Conservation (phyloP, 1,140 invertebrate genomes). For the Orchesella cincta region DNA sequence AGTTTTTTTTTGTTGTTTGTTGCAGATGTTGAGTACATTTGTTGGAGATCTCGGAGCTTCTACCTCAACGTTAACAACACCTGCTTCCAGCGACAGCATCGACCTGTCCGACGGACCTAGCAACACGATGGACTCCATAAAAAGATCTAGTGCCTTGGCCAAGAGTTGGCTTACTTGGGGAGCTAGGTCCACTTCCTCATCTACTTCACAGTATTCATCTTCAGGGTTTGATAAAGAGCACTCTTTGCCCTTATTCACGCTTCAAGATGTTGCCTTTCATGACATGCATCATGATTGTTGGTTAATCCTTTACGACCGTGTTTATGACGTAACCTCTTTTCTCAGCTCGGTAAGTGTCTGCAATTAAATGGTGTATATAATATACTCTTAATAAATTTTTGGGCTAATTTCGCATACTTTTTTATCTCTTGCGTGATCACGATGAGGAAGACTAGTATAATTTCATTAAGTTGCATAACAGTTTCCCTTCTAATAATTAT, state of each 20-base stretch:
- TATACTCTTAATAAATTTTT: too few relatives aligned
- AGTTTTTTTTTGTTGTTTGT: not conserved
- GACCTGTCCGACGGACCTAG: not conserved
- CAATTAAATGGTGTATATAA: not conserved
- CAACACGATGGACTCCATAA: not conserved
- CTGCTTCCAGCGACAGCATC: not conserved
- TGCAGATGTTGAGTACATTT: conserved; percentile 20
- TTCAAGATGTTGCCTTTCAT: conserved; percentile 62
- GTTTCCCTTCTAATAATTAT: too few relatives aligned
- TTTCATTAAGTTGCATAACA: too few relatives aligned
- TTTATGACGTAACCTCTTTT: conserved; percentile 67
- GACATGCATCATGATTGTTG: conserved; percentile 61
- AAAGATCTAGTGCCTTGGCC: not conserved
- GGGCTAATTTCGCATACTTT: not conserved
- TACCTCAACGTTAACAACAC: not conserved
- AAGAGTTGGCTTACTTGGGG: not conserved
- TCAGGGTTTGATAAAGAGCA: conserved; percentile 15
- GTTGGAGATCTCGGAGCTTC: not conserved
- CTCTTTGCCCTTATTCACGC: conserved; percentile 50
- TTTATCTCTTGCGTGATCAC: not conserved
- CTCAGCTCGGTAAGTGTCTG: conserved; percentile 58
- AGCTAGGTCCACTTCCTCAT: conserved; percentile 27
- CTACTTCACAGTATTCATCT: conserved; percentile 42
- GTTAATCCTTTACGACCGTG: conserved; percentile 63
- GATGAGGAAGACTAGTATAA: not conserved